A percentile compares a stretch with the other conserved stretches of the same genome.
Evolutionary conservation across 1,140 invertebrate species (phyloP).

Genomic region (Liolophura sinensis): DNA sequence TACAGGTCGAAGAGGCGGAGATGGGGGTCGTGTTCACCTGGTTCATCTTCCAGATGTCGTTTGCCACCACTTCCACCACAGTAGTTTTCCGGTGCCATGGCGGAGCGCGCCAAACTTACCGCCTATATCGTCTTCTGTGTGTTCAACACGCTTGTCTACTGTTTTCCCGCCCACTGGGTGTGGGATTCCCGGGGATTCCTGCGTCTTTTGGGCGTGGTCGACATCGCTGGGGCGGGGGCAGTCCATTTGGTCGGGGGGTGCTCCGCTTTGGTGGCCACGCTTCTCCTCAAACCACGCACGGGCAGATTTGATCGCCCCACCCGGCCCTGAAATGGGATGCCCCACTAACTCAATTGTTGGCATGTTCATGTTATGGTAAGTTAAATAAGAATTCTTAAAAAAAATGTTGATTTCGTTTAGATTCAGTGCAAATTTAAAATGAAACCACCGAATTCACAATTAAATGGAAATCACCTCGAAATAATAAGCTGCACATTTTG

Average conservation of each 20-base stretch:
- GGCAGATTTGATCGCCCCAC: constrained; percentile 23
- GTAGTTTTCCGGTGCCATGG: constrained; percentile 10
- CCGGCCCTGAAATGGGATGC: constrained; percentile 69
- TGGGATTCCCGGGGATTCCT: constrained; percentile 2
- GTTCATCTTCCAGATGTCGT: constrained; percentile 10
- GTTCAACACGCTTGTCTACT: constrained; percentile 68
- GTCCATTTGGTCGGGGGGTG: constrained; percentile 10
- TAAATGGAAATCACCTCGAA: no score
- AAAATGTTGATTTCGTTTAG: not conserved
- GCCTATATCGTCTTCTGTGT: constrained; percentile 74
- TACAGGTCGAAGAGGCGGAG: not conserved
- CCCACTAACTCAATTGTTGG: constrained; percentile 91
- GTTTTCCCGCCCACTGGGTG: constrained; percentile 7
- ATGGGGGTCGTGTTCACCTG: not conserved
- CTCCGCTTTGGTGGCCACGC: constrained; percentile 6
- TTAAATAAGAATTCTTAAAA: not conserved
- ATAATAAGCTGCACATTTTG: no score
- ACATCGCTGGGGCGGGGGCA: constrained; percentile 5
- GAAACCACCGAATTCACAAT: no score
- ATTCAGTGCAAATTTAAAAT: no score
- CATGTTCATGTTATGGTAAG: constrained; percentile 84
- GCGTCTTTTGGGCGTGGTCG: not conserved
- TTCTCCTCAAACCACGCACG: constrained; percentile 2
- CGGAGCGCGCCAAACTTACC: constrained; percentile 7
- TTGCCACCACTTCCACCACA: constrained; percentile 6